Conservation (phyloP, 1,140 invertebrate species). For the Hesperophylax magnus region DNA sequence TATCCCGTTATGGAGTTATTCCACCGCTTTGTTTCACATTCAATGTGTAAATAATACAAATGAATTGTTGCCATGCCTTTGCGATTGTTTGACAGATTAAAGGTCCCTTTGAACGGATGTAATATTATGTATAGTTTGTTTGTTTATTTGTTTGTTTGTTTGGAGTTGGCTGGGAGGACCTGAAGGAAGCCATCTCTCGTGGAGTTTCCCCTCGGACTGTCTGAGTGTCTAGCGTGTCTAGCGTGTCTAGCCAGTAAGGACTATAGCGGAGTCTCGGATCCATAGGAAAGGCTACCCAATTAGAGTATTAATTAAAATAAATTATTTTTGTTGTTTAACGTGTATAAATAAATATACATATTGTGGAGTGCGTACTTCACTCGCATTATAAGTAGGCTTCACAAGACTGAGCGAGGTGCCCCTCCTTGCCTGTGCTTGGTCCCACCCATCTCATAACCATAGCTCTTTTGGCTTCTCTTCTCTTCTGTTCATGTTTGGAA, state of each 20-base stretch:
- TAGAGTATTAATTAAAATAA: constrained; percentile 51
- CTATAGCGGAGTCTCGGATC: constrained; percentile 34
- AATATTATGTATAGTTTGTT: constrained; percentile 40
- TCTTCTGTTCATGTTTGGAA: not conserved
- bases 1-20: constrained; percentile 5
- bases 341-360: constrained; percentile 47
- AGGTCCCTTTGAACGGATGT: constrained; percentile 28
- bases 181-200: not conserved
- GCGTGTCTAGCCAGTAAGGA: not conserved
- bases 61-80: constrained; percentile 58
- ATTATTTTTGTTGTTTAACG: constrained; percentile 51
- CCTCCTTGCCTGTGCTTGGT: not conserved
- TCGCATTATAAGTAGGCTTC: not conserved
- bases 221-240: too few species aligned
- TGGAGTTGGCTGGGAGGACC: constrained; percentile 29
- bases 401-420: constrained; percentile 25
- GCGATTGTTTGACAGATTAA: constrained; percentile 48
- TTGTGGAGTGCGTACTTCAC: constrained; percentile 19
- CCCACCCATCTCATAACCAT: not conserved
- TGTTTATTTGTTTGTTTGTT: too few species aligned
- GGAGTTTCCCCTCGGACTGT: constrained; percentile 27
- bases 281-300: constrained; percentile 47
- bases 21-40: constrained; percentile 38
- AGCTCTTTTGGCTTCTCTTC: constrained; percentile 3
- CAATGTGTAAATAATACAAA: constrained; percentile 51